Base-by-base conservation (phyloP, 2,797 vertebrate genomes). In the Bradypodion pumilum region DNA sequence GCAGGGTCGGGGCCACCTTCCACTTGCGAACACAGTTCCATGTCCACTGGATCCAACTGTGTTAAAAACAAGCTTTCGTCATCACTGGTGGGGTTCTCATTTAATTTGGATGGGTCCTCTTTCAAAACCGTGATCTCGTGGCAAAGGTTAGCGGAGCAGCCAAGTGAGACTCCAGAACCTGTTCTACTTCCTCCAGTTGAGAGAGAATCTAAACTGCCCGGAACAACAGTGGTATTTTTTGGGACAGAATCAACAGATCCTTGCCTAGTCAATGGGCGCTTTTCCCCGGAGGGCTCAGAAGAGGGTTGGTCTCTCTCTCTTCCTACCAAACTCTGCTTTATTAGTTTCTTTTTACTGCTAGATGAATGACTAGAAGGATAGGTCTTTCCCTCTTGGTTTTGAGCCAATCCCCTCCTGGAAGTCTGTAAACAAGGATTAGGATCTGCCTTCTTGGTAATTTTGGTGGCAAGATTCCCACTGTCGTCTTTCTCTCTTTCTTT, bases 21-120 rank as follows among this genome's bases (percentile, higher is more conserved):
- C 25, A 94, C 81, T 29, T 97, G 90, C 0, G 97, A 97, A 81
- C 96, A 96, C 3, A 97, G 80, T 65, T 97, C 97, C 97, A 97
- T 97, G 81, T 97, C 97, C 49, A 95, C 90, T 16, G 96, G 94
- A 81, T 96, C 96, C 42, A 42, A 83, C 69, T 97, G 97, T 29
- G 97, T 98, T 87, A 97, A 92, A 88, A 94, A 94, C 2, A 97
- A 91, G 80, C 90, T 70, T 19, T 96, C 93, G 27, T 96, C 94
- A 1, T 92, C 90, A 23, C 95, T 93, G 1, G 92, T 91, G 32
- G 87, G 85, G 27, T 74, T 84, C 72, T 89, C 89, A 73, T 73
- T 42, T 0, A 49, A 84, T 21, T 90, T 87, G n/a, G 74, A 81
- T 0, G 42, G 86, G 9, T 35, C 62, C 23, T 89, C 86, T 63